Evolutionary conservation across 2,113 vertebrate genomes (phyloP).

Genomic region (Porphyrio hochstetteri): DNA sequence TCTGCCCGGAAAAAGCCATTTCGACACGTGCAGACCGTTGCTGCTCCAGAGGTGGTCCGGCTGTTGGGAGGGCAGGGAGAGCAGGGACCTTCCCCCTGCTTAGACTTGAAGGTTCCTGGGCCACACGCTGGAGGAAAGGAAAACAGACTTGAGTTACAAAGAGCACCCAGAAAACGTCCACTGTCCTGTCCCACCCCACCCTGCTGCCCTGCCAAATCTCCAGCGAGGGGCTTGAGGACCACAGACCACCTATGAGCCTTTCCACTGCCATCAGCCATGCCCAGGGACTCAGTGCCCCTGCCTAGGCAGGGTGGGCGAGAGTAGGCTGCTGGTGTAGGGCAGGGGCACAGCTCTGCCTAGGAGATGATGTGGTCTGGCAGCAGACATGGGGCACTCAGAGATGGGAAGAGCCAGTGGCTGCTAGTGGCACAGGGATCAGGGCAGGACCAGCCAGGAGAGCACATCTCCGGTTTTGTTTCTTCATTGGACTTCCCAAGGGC

Average conservation of each 20-base stretch:
- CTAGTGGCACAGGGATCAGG: fast-evolving
- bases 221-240: neutral
- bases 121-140: conserved; percentile 81
- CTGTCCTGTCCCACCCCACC: neutral
- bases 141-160: neutral
- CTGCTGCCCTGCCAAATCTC: neutral
- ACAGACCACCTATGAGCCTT: neutral
- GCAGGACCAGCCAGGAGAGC: neutral
- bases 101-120: conserved; percentile 91
- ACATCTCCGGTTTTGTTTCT: neutral
- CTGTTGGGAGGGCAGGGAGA: conserved; percentile 91
- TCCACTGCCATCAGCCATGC: fast-evolving
- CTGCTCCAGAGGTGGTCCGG: conserved; percentile 84
- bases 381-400: fast-evolving
- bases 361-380: neutral
- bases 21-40: conserved; percentile 87
- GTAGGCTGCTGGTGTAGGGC: neutral
- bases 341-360: neutral
- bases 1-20: conserved; percentile 92
- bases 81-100: conserved; percentile 90
- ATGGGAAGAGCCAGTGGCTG: neutral
- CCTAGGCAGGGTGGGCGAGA: neutral
- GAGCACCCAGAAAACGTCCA: neutral
- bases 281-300: neutral
- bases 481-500: neutral